Conservation (phyloP, 1,140 invertebrate genomes). For the Eurosta solidaginis region DNA sequence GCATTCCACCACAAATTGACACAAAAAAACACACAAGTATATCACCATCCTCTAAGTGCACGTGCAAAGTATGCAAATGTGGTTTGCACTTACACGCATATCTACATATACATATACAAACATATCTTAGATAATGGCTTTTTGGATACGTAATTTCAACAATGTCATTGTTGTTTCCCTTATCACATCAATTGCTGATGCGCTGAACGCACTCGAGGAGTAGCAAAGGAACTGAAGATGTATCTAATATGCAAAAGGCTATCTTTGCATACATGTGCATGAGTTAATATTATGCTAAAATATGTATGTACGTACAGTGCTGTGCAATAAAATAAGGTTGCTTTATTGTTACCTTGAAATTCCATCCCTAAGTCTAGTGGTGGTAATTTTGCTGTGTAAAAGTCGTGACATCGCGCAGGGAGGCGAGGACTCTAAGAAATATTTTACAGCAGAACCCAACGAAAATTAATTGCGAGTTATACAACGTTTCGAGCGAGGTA, state of each 20-base stretch:
- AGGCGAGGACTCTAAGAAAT: too few relatives aligned
- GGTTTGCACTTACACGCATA: too few relatives aligned
- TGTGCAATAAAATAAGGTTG: too few relatives aligned
- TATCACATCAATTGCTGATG: background rate
- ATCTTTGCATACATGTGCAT: background rate
- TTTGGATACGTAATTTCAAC: background rate
- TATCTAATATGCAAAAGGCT: slow-evolving; percentile 6
- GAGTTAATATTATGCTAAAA: background rate
- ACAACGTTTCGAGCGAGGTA: too few relatives aligned
- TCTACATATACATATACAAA: background rate
- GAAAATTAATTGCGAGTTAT: too few relatives aligned
- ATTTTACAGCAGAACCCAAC: too few relatives aligned
- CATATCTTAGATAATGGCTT: background rate
- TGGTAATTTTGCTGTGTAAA: too few relatives aligned
- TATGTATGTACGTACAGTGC: background rate
- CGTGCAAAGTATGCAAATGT: too few relatives aligned
- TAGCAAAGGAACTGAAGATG: background rate
- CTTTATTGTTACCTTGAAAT: too few relatives aligned
- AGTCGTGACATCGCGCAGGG: too few relatives aligned
- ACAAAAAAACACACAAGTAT: background rate
- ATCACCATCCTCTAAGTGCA: background rate
- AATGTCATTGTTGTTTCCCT: background rate
- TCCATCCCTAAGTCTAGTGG: too few relatives aligned
- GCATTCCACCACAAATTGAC: background rate
- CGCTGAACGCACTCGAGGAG: background rate